Evolutionary conservation across 1,140 invertebrate species (phyloP), one percentile per base, ranked within the genome.

Genomic region (Lordiphosa clarofinis): DNA sequence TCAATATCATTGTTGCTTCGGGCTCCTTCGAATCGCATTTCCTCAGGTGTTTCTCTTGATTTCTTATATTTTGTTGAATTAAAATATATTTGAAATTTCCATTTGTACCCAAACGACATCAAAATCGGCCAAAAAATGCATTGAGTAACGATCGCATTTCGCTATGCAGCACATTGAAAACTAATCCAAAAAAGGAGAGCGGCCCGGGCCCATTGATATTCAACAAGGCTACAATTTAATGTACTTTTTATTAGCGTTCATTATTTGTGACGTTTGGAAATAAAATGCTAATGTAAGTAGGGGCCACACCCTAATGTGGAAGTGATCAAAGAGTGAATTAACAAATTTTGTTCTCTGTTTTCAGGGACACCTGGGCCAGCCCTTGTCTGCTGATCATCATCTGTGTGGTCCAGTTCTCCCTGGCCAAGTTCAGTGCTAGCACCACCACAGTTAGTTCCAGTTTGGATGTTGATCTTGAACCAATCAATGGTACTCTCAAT

Each of bases 401-500:
- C 0, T 24, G 21, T 24, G 4, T 24, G 21, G 5, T 6, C 5
- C 21, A 6, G 21, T 24, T 6, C 4, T 5, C 56, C 39, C 24
- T 56, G 19, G 24, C 53, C 5, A 75, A 72, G 33, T 56, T 56
- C 8, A 42, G 39, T 11, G 48, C 47, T 2, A 49, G 36, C 12
- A 56, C 61, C 12, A 67, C 71, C 28, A 53, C 72, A 4, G 38
- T 44, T 4, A 72, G 40, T 44, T 58, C 24, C 7, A 38, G 38
- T 9, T 38, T 58, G 3, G 74, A 70, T 28, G 49, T 70, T 15
- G 68, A 87, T 15, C 52, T 92, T 37, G 91, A 91, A 71, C 67
- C 84, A 3, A 91, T 92, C 8, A 90, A 90, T 62, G 91, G 90
- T 4, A 92, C 91, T 1, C 88, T 88, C 13, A 91, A 91, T 66